These are phyloP conservation scores for Drosophila ambigua DNA, from an alignment of 1,140 invertebrate genomes.

Conservation along the genomic window DNA sequence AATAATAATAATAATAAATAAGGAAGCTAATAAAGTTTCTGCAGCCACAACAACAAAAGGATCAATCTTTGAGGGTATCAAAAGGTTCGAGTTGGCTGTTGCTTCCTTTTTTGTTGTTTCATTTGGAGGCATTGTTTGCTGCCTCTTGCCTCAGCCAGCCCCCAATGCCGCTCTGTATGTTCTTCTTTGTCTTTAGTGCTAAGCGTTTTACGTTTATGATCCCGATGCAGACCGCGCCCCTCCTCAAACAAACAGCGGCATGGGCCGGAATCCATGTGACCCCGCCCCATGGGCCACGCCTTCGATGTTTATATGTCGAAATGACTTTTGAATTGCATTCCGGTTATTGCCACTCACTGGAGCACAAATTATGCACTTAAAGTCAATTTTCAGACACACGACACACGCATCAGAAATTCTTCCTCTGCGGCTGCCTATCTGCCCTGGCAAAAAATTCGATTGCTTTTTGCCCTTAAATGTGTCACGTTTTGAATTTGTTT, in stretches of 20 bases:
- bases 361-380: conserved; percentile 55
- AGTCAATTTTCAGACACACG: conserved; percentile 15
- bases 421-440: too few relatives aligned
- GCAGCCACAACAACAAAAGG: too few relatives aligned
- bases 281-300: not conserved
- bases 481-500: conserved; percentile 64
- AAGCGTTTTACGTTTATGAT: conserved; percentile 80
- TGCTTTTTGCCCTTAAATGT: conserved; percentile 44
- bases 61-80: too few relatives aligned
- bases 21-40: too few relatives aligned
- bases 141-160: not conserved
- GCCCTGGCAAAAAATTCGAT: conserved; percentile 36
- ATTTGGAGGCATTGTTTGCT: conserved; percentile 73
- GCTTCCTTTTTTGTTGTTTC: conserved; percentile 64
- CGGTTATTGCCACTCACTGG: conserved; percentile 29
- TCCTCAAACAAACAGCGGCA: conserved; percentile 1
- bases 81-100: too few relatives aligned
- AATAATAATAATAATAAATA: too few relatives aligned
- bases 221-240: conserved; percentile 26
- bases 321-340: conserved; percentile 75
- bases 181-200: conserved; percentile 66
- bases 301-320: conserved; percentile 33
- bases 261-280: conserved; percentile 18
- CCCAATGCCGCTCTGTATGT: conserved; percentile 14
- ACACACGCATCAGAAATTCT: too few relatives aligned